Conservation (phyloP, 92 coral and sea anemone genomes). For the Porites cylindrica region DNA sequence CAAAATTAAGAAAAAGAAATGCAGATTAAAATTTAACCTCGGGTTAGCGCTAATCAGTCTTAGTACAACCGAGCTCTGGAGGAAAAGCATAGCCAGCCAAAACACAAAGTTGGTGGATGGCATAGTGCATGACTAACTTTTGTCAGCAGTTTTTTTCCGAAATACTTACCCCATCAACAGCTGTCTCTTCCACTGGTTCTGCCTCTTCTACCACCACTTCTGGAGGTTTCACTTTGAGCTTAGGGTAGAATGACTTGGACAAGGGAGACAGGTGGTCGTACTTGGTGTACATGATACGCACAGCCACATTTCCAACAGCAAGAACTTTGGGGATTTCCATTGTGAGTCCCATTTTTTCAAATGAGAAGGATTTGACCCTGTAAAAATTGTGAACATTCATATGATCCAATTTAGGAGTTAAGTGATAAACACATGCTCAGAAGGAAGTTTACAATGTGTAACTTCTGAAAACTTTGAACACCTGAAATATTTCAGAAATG, state of each 20-base stretch:
- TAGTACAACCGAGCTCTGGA: too few relatives aligned
- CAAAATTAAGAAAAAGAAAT: too few relatives aligned
- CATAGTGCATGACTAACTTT: too few relatives aligned
- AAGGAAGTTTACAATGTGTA: too few relatives aligned
- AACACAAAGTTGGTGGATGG: too few relatives aligned
- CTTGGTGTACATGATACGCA: constrained; percentile 79
- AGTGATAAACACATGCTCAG: too few relatives aligned
- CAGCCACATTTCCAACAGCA: constrained; percentile 86
- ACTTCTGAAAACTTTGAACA: too few relatives aligned
- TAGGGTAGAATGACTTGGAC: constrained; percentile 87
- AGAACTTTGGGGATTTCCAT: constrained; percentile 86
- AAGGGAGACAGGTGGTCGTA: constrained; percentile 92
- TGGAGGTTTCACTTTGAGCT: constrained; percentile 64
- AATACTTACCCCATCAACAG: constrained; percentile 65
- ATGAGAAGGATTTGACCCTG: constrained; percentile 88
- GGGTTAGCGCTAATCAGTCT: too few relatives aligned
- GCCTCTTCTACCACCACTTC: constrained; percentile 66
- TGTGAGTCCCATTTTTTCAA: constrained; percentile 79
- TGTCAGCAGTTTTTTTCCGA: background rate
- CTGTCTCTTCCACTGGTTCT: constrained; percentile 64
- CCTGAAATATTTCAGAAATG: too few relatives aligned
- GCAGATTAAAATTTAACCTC: too few relatives aligned
- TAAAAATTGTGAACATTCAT: background rate
- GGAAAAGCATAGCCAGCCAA: too few relatives aligned
- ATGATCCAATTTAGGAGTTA: too few relatives aligned